Evolutionary conservation across 1,140 invertebrate genomes (phyloP).

Genomic region (Cydia strobilella): DNA sequence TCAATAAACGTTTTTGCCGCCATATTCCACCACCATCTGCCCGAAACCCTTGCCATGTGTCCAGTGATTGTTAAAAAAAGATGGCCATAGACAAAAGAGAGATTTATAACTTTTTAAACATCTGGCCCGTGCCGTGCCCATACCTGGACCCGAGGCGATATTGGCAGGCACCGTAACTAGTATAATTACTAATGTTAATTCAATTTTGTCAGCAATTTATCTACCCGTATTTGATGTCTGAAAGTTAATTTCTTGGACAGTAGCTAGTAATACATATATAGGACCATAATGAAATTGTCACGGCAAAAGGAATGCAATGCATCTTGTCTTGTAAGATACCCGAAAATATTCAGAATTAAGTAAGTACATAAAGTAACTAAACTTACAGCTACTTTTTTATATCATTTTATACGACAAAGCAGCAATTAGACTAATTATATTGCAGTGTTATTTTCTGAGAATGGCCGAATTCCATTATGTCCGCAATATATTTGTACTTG

Average conservation of each 20-base stretch:
- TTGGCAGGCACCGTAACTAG: conserved; percentile 33
- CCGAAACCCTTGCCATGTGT: conserved; percentile 55
- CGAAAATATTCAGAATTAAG: too few relatives aligned
- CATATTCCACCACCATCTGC: conserved; percentile 48
- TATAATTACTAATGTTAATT: conserved; percentile 2
- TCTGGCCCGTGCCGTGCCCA: conserved; percentile 46
- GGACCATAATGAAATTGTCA: too few relatives aligned
- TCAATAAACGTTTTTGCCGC: conserved; percentile 16
- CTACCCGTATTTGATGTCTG: background rate
- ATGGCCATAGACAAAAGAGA: conserved; percentile 56
- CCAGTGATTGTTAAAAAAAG: conserved; percentile 66
- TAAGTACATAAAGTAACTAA: too few relatives aligned
- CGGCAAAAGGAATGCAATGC: background rate
- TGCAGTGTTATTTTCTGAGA: background rate
- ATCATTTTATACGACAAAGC: too few relatives aligned
- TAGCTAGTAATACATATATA: background rate
- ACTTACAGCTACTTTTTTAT: too few relatives aligned
- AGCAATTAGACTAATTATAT: too few relatives aligned
- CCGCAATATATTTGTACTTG: background rate
- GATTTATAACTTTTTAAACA: conserved; percentile 64
- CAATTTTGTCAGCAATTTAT: conserved; percentile 18
- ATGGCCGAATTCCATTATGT: background rate
- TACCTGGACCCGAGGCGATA: conserved; percentile 50
- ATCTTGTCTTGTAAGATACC: background rate
- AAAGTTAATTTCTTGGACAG: background rate